Conservation (phyloP, 2,797 vertebrate species). For the Syncerus caffer region DNA sequence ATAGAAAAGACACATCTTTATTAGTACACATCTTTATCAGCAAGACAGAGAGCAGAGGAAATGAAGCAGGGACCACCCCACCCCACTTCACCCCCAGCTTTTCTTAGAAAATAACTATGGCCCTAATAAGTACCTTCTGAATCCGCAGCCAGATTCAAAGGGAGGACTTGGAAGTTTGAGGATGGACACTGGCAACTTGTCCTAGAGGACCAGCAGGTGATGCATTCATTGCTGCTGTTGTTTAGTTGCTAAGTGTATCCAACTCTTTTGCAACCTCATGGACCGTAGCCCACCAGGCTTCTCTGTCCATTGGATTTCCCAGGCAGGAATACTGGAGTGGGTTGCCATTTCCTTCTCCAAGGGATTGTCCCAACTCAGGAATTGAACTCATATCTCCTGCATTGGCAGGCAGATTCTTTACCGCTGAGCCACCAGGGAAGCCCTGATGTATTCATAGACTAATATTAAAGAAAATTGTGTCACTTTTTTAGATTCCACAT, state of each 20-base stretch:
- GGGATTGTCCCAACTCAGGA: neutral
- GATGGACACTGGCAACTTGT: fast-evolving
- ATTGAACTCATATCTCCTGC: neutral
- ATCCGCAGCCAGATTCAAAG: fast-evolving
- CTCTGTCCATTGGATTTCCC: neutral
- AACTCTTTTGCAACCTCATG: neutral
- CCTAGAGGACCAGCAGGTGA: fast-evolving
- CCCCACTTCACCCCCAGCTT: neutral
- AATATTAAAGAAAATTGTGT: neutral
- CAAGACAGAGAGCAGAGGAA: neutral
- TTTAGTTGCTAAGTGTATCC: neutral
- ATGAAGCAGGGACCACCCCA: neutral
- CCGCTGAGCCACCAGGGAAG: neutral
- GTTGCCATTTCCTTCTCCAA: neutral
- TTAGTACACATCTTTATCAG: neutral
- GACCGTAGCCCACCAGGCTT: neutral
- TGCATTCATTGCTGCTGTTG: neutral
- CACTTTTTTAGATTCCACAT: neutral
- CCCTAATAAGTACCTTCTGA: too few species aligned
- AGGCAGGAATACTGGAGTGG: neutral
- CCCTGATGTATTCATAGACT: neutral
- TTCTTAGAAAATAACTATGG: neutral
- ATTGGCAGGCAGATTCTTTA: neutral
- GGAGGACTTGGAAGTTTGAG: neutral
- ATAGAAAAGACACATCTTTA: neutral